Percentiles rank a stretch among this genome's conserved stretches.
These are phyloP conservation scores for Frankliniella intonsa DNA, from an alignment of 2,888 invertebrate genomes.

Conservation along the genomic window DNA sequence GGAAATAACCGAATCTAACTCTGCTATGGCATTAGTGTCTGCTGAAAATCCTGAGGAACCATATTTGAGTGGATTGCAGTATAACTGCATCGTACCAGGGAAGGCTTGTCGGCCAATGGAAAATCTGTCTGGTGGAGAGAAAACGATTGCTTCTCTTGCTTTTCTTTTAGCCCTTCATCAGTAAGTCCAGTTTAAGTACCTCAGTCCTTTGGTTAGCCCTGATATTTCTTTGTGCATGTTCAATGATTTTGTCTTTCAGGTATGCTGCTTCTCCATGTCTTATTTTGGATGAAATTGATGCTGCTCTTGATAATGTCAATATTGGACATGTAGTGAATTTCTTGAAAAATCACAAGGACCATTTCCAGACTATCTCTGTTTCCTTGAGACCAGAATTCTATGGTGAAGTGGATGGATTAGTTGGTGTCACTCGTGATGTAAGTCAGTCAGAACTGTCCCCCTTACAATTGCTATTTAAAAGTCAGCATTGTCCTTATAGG, in stretches of 20 bases:
- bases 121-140: constrained; percentile 61
- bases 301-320: constrained; percentile 62
- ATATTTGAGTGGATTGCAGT: constrained; percentile 59
- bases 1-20: constrained; percentile 38
- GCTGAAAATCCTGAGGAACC: constrained; percentile 63
- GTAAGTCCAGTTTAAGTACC: constrained; percentile 39
- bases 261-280: constrained; percentile 61
- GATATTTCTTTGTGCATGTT: background rate
- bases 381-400: constrained; percentile 64
- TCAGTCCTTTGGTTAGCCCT: background rate
- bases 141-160: constrained; percentile 60
- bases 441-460: constrained; percentile 37
- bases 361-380: constrained; percentile 58
- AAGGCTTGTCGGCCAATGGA: constrained; percentile 62
- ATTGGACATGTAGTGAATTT: constrained; percentile 61
- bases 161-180: constrained; percentile 60
- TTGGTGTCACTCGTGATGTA: constrained; percentile 59
- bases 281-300: constrained; percentile 63
- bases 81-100: constrained; percentile 65
- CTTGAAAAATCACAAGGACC: constrained; percentile 52
- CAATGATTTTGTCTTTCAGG: constrained; percentile 38
- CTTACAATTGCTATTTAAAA: background rate
- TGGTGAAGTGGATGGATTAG: constrained; percentile 57
- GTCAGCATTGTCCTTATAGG: too few species aligned
- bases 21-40: constrained; percentile 62